Evolutionary conservation across 2,113 vertebrate species (phyloP), one percentile per base, ranked within the genome.

Genomic region (Hylia prasina): DNA sequence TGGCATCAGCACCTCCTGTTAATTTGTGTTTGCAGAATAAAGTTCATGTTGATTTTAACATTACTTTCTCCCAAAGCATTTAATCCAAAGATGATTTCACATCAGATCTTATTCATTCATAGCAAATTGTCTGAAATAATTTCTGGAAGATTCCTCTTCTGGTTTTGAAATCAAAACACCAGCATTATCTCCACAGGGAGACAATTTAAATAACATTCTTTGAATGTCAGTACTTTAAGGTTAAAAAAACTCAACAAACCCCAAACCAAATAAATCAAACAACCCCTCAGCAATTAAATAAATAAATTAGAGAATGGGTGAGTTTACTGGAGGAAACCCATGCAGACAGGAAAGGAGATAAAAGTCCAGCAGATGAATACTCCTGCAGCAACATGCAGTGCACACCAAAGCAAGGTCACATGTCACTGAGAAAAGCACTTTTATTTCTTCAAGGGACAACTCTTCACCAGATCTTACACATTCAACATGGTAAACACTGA

Each of bases 41-140:
- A 93, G 75, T 94, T 91, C 82, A 56, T 68, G 90, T 75, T 83
- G 71, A 92, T 94, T 93, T 92, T 81, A 93, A 89, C 90, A 83
- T 3, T 6, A 70, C 72, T 88, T 96, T 90, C 66, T 91, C 70
- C 63, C 50, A 78, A 68, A 88, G 72, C 56, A 48, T 81, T 94
- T 95, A 93, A 92, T 92, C 75, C 39, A 70, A 92, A 91, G 47
- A 70, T 64, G 82, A 93, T 70, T 90, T 91, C 63, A 90, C 42
- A 69, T 77, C 64, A 60, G 54, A 84, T 86, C 51, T 80, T 77
- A 75, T 88, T 93, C 72, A 95, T 88, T 91, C 84, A 89, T 6
- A 91, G 61, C 82, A 91, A 93, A 94, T 69, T 71, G 90, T 64
- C 35, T 82, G 31, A 89, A 96, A 93, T 64, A 10, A 82, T 93